Evolutionary conservation across 2,113 vertebrate species (phyloP).

Genomic region (Crypturellus undulatus): DNA sequence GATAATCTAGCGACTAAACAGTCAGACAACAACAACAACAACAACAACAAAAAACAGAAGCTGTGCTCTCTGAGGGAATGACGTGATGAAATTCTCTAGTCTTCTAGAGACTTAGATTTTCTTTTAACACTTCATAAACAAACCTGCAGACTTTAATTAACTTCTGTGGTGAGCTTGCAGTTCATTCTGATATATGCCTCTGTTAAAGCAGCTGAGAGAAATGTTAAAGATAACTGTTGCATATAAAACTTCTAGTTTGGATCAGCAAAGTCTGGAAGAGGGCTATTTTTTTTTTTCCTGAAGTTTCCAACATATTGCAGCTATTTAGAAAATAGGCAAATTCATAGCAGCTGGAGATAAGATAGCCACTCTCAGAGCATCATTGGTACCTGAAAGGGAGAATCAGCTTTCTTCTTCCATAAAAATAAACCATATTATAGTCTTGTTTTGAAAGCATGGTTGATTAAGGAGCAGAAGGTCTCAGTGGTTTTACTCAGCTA

Average conservation of each 20-base stretch:
- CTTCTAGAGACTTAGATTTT: background rate
- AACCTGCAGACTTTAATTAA: background rate
- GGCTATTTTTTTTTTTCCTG: background rate
- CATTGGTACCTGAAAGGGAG: background rate
- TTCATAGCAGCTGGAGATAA: background rate
- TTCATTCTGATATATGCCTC: background rate
- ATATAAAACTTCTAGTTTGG: background rate
- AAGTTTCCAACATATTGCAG: background rate
- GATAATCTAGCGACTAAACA: background rate
- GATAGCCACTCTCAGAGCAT: background rate
- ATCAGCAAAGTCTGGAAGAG: background rate
- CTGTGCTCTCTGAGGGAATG: background rate
- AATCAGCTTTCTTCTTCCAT: background rate
- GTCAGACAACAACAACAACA: background rate
- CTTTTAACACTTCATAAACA: background rate
- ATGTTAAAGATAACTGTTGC: background rate
- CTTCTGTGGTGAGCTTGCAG: background rate
- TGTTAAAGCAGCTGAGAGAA: background rate
- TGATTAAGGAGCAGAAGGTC: background rate
- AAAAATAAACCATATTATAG: background rate
- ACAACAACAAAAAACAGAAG: background rate
- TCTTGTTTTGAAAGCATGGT: background rate
- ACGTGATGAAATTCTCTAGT: background rate
- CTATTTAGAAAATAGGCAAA: background rate
- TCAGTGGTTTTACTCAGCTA: constrained; percentile 30